A percentile compares a stretch with the other conserved stretches of the same genome.
Conservation (phyloP, 2,113 vertebrate genomes). For the Periophthalmus modestus region DNA sequence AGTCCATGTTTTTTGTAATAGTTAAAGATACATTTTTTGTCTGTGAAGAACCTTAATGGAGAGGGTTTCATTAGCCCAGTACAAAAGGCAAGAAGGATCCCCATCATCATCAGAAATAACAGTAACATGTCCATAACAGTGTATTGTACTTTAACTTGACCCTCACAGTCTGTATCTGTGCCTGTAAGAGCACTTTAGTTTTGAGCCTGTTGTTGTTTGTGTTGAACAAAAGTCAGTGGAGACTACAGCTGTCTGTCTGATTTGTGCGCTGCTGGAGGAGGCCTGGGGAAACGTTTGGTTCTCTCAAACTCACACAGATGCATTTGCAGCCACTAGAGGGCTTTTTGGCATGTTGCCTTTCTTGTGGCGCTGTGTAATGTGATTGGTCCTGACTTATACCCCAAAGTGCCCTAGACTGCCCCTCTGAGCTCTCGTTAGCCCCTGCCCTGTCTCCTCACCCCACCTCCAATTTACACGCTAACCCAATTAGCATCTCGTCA, state of each 20-base stretch:
- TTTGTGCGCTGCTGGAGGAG: conserved; percentile 31
- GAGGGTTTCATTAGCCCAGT: no score
- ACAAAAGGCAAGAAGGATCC: no score
- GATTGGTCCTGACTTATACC: conserved; percentile 92
- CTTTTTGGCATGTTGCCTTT: conserved; percentile 75
- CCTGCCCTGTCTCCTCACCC: conserved; percentile 75
- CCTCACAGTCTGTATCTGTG: neutral
- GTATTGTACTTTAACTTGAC: neutral
- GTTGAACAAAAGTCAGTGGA: conserved; percentile 21
- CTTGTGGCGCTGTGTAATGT: conserved; percentile 84
- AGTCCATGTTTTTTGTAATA: no score
- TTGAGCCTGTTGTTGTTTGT: conserved; percentile 12
- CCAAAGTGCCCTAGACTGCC: conserved; percentile 78
- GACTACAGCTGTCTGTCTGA: conserved; percentile 27
- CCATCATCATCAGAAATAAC: neutral
- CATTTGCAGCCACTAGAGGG: conserved; percentile 67
- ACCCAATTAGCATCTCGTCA: conserved; percentile 99
- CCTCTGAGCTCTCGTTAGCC: conserved; percentile 66
- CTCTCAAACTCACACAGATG: conserved; percentile 61
- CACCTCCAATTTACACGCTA: conserved; percentile 89
- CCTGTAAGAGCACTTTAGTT: neutral
- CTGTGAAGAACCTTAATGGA: no score
- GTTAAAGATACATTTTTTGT: no score
- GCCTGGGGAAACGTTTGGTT: conserved; percentile 57
- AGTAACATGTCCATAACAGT: neutral